Percentiles rank a stretch among this genome's conserved stretches.
Conservation (phyloP, 2,888 invertebrate genomes). For the Melieria picta region DNA sequence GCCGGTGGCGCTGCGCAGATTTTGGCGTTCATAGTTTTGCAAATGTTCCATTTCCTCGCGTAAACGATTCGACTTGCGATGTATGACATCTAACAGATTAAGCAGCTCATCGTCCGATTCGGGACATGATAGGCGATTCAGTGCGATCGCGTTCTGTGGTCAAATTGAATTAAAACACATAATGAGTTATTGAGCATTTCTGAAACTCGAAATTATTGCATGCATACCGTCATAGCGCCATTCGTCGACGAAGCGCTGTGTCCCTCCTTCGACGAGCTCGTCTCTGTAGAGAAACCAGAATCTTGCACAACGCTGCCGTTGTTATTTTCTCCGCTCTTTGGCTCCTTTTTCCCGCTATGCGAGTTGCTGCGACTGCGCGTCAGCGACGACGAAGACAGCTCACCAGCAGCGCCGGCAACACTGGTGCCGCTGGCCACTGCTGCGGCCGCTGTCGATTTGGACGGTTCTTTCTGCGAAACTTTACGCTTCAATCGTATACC, state of each 20-base stretch:
- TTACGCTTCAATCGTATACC: constrained; percentile 80
- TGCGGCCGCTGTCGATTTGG: constrained; percentile 50
- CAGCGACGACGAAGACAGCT: constrained; percentile 59
- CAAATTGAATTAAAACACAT: not conserved
- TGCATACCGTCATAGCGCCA: constrained; percentile 66
- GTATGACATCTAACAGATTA: constrained; percentile 87
- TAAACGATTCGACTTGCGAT: constrained; percentile 77
- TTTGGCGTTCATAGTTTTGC: constrained; percentile 66
- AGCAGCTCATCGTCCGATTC: constrained; percentile 83
- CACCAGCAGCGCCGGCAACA: constrained; percentile 38
- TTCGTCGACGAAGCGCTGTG: constrained; percentile 77
- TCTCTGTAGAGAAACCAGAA: constrained; percentile 91
- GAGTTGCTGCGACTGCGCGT: constrained; percentile 74
- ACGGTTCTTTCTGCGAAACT: constrained; percentile 64
- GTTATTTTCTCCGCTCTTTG: constrained; percentile 71
- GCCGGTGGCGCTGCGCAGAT: constrained; percentile 42
- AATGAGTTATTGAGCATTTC: not conserved
- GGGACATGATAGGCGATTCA: constrained; percentile 62
- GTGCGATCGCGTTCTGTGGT: constrained; percentile 56
- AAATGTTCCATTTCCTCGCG: constrained; percentile 77
- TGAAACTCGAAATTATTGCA: not conserved
- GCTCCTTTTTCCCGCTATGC: constrained; percentile 72
- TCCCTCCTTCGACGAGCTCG: constrained; percentile 83
- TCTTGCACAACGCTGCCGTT: constrained; percentile 76
- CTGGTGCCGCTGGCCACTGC: constrained; percentile 21